Evolutionary conservation across 2,888 invertebrate genomes (phyloP), one percentile per base, ranked within the genome.

Genomic region (Lordiphosa andalusiaca): DNA sequence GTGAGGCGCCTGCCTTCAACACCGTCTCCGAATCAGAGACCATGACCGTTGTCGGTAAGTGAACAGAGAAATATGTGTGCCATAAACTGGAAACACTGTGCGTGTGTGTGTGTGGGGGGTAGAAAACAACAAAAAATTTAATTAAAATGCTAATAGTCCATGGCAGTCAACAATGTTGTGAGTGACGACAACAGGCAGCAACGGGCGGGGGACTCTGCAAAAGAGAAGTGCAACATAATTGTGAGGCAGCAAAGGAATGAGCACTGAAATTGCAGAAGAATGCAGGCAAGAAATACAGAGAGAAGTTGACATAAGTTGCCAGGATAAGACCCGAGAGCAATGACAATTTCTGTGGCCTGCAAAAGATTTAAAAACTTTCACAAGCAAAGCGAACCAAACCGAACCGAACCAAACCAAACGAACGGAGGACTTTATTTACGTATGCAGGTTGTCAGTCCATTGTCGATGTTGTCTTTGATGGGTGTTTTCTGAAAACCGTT

Each of bases 31-130:
- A 93, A 86, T 93, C 93, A 85, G 92, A 93, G 39, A 93, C 93
- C 85, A 94, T 94, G 94, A 90, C 92, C 67, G 93, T 94, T 76
- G 93, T 94, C 67, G 94, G 94, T 94, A 91, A 91, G 93, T 90
- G 4, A 46, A 4, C 10, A 23, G 13, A 38, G 35, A 44, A 37
- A 40, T 10, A 39, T 4, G 16, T 46, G 16, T 9, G 21, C 36
- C 12, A 21, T 4, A 37, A 2, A 35, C 4, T 19, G 21, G 16
- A 12, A 4, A 6, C 16, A 6, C 23, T 16, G 25, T 12, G 19
- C 33, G 7, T 41, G 13, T 6, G 21, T 10, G 40, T 40, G 33
- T 19, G 4, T 19, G 19, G 19, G 16, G 16, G 16, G 16, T 61
- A 65, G 53, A 23, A 63, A 66, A 64, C 71, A 69, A 69, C 64